Base-by-base conservation (phyloP, 2,797 vertebrate genomes). In the Apogon talboti region DNA sequence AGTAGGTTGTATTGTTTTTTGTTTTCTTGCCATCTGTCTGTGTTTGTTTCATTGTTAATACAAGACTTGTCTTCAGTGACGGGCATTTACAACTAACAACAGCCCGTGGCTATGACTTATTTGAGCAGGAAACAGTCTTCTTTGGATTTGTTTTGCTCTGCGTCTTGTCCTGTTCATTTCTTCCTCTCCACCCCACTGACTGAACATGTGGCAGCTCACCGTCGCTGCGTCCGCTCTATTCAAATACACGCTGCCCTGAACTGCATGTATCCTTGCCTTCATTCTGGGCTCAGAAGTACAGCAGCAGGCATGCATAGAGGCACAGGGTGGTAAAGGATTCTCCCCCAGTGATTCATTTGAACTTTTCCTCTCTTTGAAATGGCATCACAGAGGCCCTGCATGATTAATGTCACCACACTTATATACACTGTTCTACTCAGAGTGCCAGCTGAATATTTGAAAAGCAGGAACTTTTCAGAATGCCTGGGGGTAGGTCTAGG, bases 331-430 rank as follows among this genome's bases (percentile, higher is more conserved):
- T 62, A 72, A 48, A 60, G 64, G 69, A 79, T 75, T 78, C 73
- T 71, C 72, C 84, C 76, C 77, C 40, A 74, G 76, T 78, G 82
- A 87, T 79, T 86, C 59, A 87, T 85, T 71, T 88, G 86, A 92
- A 87, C 85, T 85, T 88, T 81, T 79, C 72, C 63, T 78, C 76
- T 65, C 70, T 87, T 85, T 92, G 79, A 90, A 90, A 90, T 79
- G 87, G 78, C 84, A 88, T 85, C 81, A 87, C 74, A 85, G 84
- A 75, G 71, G 57, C 62, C n/a, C 69, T 82, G 83, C 76, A 73
- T 83, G 86, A 85, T 86, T 85, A 87, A 88, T 86, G 82, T 78
- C 64, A 44, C 79, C 66, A 59, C 79, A 64, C 58, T 70, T 71
- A 74, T 53, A 78, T 60, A 63, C 61, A 78, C 59, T 78, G 54